These are phyloP conservation scores for Lamprologus tigripictilis DNA, from an alignment of 2,113 vertebrate species.

Conservation along the genomic window DNA sequence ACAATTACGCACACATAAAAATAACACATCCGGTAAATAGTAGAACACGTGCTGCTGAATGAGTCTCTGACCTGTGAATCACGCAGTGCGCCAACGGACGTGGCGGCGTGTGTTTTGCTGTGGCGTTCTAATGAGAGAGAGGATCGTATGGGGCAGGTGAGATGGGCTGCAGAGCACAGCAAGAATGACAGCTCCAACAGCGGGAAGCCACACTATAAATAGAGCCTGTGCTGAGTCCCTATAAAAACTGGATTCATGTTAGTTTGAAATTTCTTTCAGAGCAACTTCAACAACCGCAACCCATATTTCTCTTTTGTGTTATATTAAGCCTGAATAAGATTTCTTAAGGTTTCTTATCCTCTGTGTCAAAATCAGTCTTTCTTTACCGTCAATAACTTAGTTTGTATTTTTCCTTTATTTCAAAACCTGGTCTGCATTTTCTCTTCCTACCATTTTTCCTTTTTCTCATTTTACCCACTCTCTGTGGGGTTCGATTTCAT, in stretches of 20 bases:
- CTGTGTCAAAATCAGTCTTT: background rate
- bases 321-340: background rate
- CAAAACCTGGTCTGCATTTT: background rate
- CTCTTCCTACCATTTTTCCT: background rate
- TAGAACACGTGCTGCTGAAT: background rate
- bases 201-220: slow-evolving; percentile 42
- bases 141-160: slow-evolving; percentile 4
- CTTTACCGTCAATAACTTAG: fast-evolving
- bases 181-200: slow-evolving; percentile 29
- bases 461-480: background rate
- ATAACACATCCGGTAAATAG: background rate
- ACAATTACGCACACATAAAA: background rate
- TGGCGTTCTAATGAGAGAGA: slow-evolving; percentile 34
- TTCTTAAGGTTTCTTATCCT: background rate
- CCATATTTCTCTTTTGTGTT: background rate
- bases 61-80: slow-evolving; percentile 37
- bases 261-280: background rate
- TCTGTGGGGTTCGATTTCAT: background rate
- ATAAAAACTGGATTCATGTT: slow-evolving; percentile 44
- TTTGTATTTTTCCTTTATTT: background rate
- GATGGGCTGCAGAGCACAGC: slow-evolving; percentile 12
- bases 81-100: slow-evolving; percentile 25
- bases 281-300: background rate
- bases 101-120: background rate
- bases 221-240: slow-evolving; percentile 20